Evolutionary conservation across 2,797 vertebrate species (phyloP).

Genomic region (Cynodonichthys magdalenae): DNA sequence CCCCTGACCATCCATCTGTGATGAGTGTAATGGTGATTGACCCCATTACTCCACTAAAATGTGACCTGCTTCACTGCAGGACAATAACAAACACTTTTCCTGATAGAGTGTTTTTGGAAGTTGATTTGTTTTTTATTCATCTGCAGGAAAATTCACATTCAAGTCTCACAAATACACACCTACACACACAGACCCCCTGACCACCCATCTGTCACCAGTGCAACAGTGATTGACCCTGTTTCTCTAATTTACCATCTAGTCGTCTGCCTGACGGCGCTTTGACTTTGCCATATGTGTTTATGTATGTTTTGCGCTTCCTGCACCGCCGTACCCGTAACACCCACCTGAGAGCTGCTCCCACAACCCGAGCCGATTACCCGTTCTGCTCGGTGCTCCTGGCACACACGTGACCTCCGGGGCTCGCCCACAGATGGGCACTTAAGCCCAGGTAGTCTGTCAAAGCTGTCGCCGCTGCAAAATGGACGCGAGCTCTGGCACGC

Average conservation of each 20-base stretch:
- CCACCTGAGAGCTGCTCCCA: slow-evolving; percentile 64
- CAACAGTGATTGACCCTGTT: slow-evolving; percentile 62
- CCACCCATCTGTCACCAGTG: slow-evolving; percentile 53
- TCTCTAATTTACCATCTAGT: slow-evolving; percentile 71
- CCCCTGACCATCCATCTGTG: slow-evolving; percentile 52
- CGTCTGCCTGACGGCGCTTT: slow-evolving; percentile 57
- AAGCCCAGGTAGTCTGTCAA: slow-evolving; percentile 58
- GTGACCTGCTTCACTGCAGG: slow-evolving; percentile 11
- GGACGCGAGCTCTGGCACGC: slow-evolving; percentile 38
- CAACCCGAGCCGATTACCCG: slow-evolving; percentile 60
- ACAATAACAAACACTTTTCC: slow-evolving; percentile 15
- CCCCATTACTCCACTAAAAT: slow-evolving; percentile 55
- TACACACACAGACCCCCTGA: slow-evolving; percentile 18
- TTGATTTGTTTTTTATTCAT: neutral
- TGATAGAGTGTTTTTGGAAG: slow-evolving; percentile 22
- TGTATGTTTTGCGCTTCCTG: slow-evolving; percentile 17
- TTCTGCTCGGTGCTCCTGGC: slow-evolving; percentile 45
- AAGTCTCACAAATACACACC: neutral
- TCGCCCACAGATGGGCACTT: slow-evolving; percentile 60
- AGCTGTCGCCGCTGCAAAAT: slow-evolving; percentile 61
- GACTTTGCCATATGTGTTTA: slow-evolving; percentile 39
- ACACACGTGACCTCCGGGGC: slow-evolving; percentile 60
- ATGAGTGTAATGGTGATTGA: slow-evolving; percentile 46
- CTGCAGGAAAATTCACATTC: slow-evolving; percentile 15
- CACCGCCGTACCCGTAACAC: slow-evolving; percentile 40